phyloP scores from a whole-genome alignment of 1,140 invertebrate species.

The Schlechtendalia chinensis region DNA sequence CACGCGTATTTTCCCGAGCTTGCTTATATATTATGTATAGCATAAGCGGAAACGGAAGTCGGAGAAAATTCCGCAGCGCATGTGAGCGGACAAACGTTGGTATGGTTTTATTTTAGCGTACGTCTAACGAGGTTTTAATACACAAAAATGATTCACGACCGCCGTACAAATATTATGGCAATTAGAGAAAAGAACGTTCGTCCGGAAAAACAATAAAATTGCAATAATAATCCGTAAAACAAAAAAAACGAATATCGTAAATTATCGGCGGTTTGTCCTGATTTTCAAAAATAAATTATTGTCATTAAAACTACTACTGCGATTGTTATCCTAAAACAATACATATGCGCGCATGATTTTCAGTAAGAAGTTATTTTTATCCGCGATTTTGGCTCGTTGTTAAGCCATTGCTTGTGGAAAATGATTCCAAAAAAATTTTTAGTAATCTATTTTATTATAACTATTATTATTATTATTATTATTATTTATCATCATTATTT shows the following conservation, averaged over 20 bases:
- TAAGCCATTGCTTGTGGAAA: too few relatives aligned
- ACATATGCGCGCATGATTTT: too few relatives aligned
- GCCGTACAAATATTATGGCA: not conserved
- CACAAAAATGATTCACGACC: not conserved
- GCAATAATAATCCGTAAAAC: not conserved
- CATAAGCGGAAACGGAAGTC: not conserved
- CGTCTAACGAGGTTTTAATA: slow-evolving; percentile 14
- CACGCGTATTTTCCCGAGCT: too few relatives aligned
- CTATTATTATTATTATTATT: too few relatives aligned
- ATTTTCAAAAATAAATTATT: not conserved
- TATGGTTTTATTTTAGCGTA: not conserved
- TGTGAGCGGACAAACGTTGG: not conserved
- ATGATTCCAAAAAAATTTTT: too few relatives aligned
- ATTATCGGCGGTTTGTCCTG: not conserved
- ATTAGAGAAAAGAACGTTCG: not conserved
- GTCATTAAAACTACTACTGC: too few relatives aligned
- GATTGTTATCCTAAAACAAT: too few relatives aligned
- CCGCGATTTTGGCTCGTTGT: too few relatives aligned
- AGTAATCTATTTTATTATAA: too few relatives aligned
- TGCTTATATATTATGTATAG: too few relatives aligned
- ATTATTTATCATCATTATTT: too few relatives aligned
- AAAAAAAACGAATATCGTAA: not conserved
- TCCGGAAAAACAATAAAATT: not conserved
- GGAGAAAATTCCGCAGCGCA: not conserved
- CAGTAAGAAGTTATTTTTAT: too few relatives aligned